phyloP scores from a whole-genome alignment of 2,113 vertebrate species.

The Lophochroa leadbeateri region DNA sequence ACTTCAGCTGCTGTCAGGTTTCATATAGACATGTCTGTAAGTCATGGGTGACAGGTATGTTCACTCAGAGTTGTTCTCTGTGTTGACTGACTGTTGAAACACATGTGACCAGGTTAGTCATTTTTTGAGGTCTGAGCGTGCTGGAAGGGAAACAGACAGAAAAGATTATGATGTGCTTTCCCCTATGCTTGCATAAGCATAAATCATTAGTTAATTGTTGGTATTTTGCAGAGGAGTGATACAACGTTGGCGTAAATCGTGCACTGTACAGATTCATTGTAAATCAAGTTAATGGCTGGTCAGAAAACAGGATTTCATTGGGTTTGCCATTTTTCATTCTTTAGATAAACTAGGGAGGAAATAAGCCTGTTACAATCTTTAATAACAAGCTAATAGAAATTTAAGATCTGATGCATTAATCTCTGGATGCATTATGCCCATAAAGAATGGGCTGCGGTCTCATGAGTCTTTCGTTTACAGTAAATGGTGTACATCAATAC shows the following conservation, averaged over 20 bases:
- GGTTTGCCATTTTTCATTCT: slow-evolving; percentile 1
- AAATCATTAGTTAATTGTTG: slow-evolving; percentile 34
- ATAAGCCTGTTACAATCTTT: slow-evolving; percentile 4
- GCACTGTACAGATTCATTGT: neutral
- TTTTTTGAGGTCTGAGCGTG: neutral
- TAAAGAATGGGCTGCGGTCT: neutral
- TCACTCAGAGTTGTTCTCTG: neutral
- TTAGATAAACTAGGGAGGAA: slow-evolving; percentile 17
- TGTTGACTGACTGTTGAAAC: fast-evolving
- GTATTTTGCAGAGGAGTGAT: neutral
- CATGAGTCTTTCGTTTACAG: neutral
- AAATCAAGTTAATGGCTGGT: slow-evolving; percentile 19
- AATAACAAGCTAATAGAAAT: slow-evolving; percentile 30
- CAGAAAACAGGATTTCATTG: slow-evolving; percentile 22
- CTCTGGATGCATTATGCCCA: neutral
- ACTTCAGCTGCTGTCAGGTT: neutral
- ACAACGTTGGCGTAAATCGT: neutral
- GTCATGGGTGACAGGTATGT: neutral
- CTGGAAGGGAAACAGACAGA: neutral
- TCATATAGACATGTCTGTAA: neutral
- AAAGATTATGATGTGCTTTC: neutral
- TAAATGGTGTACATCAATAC: neutral
- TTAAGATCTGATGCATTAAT: slow-evolving; percentile 9
- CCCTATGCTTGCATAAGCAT: neutral
- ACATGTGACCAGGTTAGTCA: neutral